Evolutionary conservation across 2,113 vertebrate species (phyloP), one percentile per base, ranked within the genome.

Genomic region (Chamaetylas fuelleborni): DNA sequence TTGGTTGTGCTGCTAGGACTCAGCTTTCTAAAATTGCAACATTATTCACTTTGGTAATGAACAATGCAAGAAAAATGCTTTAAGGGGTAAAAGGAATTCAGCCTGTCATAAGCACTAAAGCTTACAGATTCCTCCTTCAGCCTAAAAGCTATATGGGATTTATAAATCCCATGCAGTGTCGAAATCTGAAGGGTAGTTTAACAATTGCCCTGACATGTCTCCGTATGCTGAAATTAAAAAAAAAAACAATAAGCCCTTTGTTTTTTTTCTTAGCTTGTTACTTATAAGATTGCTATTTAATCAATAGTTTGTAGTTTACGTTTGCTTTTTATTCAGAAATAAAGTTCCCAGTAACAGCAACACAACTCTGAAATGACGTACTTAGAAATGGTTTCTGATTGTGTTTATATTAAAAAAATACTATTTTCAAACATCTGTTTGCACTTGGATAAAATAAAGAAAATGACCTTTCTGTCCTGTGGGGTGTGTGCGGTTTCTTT

Each of bases 321-420:
- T 90, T 81, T 74, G 73, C 24, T 79, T 93, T 96, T 78, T 91
- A 62, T 90, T 90, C 81, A 90, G 86, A 92, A 84, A 31, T 29
- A 11, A 73, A 81, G 29, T 91, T 87, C 53, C 33, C 19, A 23
- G 25, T 91, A 86, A 77, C 65, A 85, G 45, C 33, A 88, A 33
- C 54, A 50, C 0, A 3, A 77, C 58, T 57, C 22, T 54, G 40
- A 64, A 88, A 57, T 65, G 28, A 19, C 72, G 87, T 23, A 17
- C 61, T 81, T 82, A 85, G 70, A 90, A 92, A 85, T 51, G 34
- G 8, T 90, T 91, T 89, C 73, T 92, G 60, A 81, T 72, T 91
- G 33, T 43, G 12, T 60, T 66, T 91, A 43, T 91, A 38, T 72
- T 87, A 45, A 67, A 60, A 29, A 29, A 56, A 74, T 25, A 73